phyloP scores from a whole-genome alignment of 2,888 invertebrate species.

The Nebria salina region DNA sequence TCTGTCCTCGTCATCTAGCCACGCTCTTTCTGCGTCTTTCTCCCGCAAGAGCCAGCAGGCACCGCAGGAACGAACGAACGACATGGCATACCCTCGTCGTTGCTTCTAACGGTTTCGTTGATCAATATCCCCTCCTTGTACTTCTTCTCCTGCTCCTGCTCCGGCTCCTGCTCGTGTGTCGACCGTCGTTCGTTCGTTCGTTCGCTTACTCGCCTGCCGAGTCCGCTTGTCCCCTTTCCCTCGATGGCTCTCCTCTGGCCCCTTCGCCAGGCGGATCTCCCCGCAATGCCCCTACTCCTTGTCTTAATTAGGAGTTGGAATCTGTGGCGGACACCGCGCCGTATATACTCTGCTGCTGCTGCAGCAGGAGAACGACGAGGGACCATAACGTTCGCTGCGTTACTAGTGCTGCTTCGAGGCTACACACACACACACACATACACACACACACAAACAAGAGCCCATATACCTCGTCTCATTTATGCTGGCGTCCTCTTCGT shows the following conservation, averaged over 20 bases:
- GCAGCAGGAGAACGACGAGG: no score
- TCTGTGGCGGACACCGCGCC: constrained; percentile 80
- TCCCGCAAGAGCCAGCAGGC: constrained; percentile 30
- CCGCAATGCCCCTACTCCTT: constrained; percentile 64
- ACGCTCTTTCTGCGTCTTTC: constrained; percentile 51
- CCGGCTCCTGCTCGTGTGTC: constrained; percentile 8
- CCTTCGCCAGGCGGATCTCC: constrained; percentile 49
- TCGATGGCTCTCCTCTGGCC: constrained; percentile 27
- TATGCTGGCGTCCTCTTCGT: constrained; percentile 11
- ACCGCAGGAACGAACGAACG: constrained; percentile 20
- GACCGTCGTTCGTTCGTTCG: constrained; percentile 56
- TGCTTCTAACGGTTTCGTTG: constrained; percentile 55
- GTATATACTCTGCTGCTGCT: constrained; percentile 55
- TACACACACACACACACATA: neutral
- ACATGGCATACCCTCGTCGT: constrained; percentile 25
- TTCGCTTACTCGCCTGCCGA: constrained; percentile 51
- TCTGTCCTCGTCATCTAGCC: constrained; percentile 52
- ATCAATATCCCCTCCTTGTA: constrained; percentile 63
- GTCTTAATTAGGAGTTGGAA: constrained; percentile 88
- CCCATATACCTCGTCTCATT: constrained; percentile 62
- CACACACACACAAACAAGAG: constrained; percentile 54
- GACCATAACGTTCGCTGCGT: no score
- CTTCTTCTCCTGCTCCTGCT: constrained; percentile 15
- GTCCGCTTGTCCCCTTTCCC: constrained; percentile 55
- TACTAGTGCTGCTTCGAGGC: constrained; percentile 50